These are phyloP conservation scores for Centrocercus urophasianus DNA, from an alignment of 2,113 vertebrate species.

Conservation along the genomic window DNA sequence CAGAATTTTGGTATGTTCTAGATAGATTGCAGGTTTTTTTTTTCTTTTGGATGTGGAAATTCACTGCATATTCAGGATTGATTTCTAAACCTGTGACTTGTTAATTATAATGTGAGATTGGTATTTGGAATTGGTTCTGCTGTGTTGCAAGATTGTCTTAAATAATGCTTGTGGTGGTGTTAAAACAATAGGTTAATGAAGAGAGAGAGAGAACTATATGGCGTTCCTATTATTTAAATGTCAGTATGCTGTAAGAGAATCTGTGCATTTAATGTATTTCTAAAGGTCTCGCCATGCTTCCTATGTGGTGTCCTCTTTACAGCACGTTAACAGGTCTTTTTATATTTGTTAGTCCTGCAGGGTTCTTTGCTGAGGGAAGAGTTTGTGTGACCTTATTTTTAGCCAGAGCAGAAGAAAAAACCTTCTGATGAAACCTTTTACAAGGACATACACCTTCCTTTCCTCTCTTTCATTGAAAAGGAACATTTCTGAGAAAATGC, in stretches of 20 bases:
- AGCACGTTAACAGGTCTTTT: neutral
- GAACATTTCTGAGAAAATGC: neutral
- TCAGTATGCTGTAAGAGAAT: neutral
- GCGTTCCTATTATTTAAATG: neutral
- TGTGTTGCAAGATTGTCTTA: neutral
- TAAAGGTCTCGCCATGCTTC: neutral
- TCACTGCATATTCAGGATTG: neutral
- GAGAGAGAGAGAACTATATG: neutral
- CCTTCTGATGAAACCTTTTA: neutral
- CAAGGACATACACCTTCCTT: neutral
- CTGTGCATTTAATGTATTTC: neutral
- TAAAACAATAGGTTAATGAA: neutral
- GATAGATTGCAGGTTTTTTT: neutral
- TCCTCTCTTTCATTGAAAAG: neutral
- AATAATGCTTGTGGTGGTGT: neutral
- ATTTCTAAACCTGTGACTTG: neutral
- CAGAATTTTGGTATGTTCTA: neutral
- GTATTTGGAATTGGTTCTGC: neutral
- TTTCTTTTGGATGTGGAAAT: neutral
- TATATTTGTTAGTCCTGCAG: neutral
- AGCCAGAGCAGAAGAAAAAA: neutral
- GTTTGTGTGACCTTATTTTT: neutral
- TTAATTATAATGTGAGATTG: neutral
- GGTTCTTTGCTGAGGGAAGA: neutral
- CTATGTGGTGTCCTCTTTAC: accelerated